These are phyloP conservation scores for Homarus americanus DNA, from an alignment of 1,140 invertebrate species.

Conservation along the genomic window DNA sequence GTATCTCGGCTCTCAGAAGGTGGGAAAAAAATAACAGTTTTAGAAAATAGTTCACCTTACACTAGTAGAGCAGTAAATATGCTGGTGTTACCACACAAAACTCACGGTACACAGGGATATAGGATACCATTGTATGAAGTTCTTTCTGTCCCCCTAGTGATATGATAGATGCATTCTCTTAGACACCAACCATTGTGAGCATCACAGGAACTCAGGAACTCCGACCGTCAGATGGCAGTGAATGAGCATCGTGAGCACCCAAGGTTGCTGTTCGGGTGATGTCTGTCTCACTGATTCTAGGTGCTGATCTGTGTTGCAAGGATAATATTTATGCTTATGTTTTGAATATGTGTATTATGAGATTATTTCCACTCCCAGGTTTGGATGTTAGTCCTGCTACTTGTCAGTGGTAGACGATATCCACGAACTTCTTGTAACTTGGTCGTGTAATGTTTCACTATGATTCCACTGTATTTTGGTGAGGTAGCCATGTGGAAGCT, in stretches of 20 bases:
- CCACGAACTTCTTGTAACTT: slow-evolving; percentile 5
- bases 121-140: background rate
- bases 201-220: slow-evolving; percentile 32
- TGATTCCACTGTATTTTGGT: slow-evolving; percentile 4
- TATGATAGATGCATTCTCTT: background rate
- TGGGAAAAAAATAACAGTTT: background rate
- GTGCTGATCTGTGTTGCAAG: slow-evolving; percentile 32
- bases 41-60: background rate
- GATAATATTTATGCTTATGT: slow-evolving; percentile 32
- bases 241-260: background rate
- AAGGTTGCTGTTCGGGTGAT: slow-evolving; percentile 2
- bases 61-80: background rate
- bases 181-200: slow-evolving; percentile 10
- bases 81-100: background rate
- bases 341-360: slow-evolving; percentile 31
- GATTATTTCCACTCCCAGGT: slow-evolving; percentile 6
- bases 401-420: slow-evolving; percentile 5
- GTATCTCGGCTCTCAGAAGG: background rate
- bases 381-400: background rate
- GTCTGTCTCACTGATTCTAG: slow-evolving; percentile 37
- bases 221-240: slow-evolving; percentile 31
- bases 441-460: background rate
- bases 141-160: background rate
- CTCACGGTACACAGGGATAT: background rate
- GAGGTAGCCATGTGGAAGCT: slow-evolving; percentile 19